Percentiles rank a stretch among this genome's conserved stretches.
Conservation (phyloP, 1,140 invertebrate genomes). For the Lordiphosa mommai region DNA sequence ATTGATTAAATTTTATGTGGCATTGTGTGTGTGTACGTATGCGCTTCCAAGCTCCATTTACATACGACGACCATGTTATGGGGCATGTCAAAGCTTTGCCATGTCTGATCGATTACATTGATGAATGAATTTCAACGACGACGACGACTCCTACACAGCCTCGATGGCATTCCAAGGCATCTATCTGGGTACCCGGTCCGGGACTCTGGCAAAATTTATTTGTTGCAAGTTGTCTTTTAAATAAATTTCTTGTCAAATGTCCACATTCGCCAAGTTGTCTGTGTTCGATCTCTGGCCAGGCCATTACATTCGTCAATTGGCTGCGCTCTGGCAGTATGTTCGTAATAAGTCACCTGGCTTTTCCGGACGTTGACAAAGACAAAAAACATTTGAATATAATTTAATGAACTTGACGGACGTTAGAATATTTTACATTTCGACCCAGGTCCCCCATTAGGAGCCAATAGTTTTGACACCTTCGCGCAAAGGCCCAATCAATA, state of each 20-base stretch:
- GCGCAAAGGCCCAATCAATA: slow-evolving; percentile 40
- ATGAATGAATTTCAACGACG: slow-evolving; percentile 69
- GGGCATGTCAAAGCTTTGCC: slow-evolving; percentile 33
- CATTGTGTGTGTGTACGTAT: slow-evolving; percentile 47
- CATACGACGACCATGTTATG: slow-evolving; percentile 47
- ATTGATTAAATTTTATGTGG: slow-evolving; percentile 74
- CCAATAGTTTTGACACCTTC: slow-evolving; percentile 71
- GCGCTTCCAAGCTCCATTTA: slow-evolving; percentile 32
- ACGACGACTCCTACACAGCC: slow-evolving; percentile 45
- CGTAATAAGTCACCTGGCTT: slow-evolving; percentile 56
- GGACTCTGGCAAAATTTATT: slow-evolving; percentile 61
- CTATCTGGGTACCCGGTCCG: not conserved
- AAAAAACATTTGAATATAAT: slow-evolving; percentile 59
- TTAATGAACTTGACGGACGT: slow-evolving; percentile 67
- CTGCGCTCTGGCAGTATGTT: slow-evolving; percentile 31
- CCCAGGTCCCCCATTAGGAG: slow-evolving; percentile 25
- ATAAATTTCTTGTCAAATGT: slow-evolving; percentile 73
- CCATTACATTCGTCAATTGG: slow-evolving; percentile 55
- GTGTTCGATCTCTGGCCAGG: slow-evolving; percentile 17
- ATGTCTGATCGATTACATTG: slow-evolving; percentile 70
- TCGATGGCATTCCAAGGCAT: slow-evolving; percentile 21
- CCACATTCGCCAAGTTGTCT: slow-evolving; percentile 15
- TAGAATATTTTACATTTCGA: slow-evolving; percentile 30
- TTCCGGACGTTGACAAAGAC: slow-evolving; percentile 33
- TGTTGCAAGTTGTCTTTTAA: slow-evolving; percentile 74